Evolutionary conservation across 2,113 vertebrate species (phyloP).

Genomic region (Macrotus californicus): DNA sequence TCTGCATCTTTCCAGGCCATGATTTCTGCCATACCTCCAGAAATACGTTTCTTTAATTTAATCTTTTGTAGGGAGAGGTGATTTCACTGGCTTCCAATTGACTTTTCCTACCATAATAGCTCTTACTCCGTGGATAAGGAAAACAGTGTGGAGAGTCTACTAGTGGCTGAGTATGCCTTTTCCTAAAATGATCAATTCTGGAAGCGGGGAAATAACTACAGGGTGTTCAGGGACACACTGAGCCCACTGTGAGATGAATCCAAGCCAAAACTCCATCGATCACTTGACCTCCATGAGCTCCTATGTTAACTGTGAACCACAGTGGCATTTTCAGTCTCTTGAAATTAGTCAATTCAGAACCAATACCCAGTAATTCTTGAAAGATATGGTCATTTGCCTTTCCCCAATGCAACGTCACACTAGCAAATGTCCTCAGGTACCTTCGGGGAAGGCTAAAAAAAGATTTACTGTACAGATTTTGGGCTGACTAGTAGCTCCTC

Average conservation of each 20-base stretch:
- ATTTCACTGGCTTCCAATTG: background rate
- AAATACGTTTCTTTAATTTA: background rate
- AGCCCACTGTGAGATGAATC: background rate
- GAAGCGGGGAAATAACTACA: background rate
- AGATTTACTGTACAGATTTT: background rate
- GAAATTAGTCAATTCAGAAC: background rate
- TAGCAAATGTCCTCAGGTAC: background rate
- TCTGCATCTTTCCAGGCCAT: background rate
- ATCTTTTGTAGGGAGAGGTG: background rate
- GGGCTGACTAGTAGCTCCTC: background rate
- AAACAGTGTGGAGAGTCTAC: background rate
- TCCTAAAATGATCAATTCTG: background rate
- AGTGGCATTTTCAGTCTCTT: background rate
- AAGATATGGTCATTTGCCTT: background rate
- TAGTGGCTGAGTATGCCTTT: background rate
- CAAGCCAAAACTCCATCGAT: background rate
- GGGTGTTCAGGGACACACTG: background rate
- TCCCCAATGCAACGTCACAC: background rate
- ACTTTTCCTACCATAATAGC: background rate
- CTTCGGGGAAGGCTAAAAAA: background rate
- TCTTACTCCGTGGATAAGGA: background rate
- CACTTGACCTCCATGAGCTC: background rate
- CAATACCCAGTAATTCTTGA: background rate
- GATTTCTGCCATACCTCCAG: background rate
- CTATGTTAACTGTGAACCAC: background rate